Evolutionary conservation across 2,888 invertebrate species (phyloP).

Genomic region (Sympetrum striolatum): DNA sequence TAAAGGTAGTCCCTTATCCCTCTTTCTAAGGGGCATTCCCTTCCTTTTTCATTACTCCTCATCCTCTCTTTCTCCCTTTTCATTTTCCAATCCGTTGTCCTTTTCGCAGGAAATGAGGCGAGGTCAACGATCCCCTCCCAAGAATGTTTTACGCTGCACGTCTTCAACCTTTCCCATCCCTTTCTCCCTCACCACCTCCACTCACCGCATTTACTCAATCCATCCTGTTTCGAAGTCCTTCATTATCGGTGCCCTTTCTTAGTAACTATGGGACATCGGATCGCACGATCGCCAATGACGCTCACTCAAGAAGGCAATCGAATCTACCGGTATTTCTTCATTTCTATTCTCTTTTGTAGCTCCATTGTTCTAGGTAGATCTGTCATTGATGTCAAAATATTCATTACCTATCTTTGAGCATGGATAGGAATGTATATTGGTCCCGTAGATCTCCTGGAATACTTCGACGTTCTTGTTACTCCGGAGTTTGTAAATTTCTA

Average conservation of each 20-base stretch:
- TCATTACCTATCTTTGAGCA: too few relatives aligned
- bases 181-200: background rate
- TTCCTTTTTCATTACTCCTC: background rate
- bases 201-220: background rate
- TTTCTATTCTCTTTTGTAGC: too few relatives aligned
- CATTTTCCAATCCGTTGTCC: conserved; percentile 13
- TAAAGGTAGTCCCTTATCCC: background rate
- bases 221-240: background rate
- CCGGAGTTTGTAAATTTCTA: too few relatives aligned
- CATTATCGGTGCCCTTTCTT: background rate
- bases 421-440: too few relatives aligned
- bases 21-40: background rate
- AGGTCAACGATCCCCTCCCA: conserved; percentile 37
- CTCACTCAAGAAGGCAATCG: background rate
- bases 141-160: conserved; percentile 11
- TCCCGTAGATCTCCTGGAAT: too few relatives aligned
- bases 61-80: background rate
- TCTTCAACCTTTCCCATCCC: background rate
- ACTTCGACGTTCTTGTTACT: too few relatives aligned
- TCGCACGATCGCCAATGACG: background rate
- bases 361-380: too few relatives aligned
- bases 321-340: too few relatives aligned
- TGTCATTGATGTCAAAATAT: too few relatives aligned
- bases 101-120: conserved; percentile 27
- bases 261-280: background rate